Conservation (phyloP, 1,140 invertebrate species). For the Zaprionus lachaisei region DNA sequence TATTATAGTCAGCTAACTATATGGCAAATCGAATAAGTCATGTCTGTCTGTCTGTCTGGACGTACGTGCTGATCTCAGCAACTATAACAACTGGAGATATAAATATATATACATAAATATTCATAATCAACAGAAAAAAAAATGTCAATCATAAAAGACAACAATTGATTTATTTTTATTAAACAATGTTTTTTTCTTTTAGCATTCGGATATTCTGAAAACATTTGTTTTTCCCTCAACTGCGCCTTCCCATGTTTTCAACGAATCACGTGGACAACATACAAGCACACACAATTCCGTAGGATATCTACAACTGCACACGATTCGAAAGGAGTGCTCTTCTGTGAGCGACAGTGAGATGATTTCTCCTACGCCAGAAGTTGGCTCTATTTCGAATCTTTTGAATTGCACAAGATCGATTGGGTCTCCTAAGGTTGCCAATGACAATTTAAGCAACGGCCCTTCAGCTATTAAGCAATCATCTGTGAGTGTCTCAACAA, state of each 20-base stretch:
- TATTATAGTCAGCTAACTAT: too few relatives aligned
- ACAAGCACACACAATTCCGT: conserved; percentile 63
- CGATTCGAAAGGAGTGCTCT: conserved; percentile 39
- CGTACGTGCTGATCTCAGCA: too few relatives aligned
- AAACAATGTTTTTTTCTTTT: conserved; percentile 21
- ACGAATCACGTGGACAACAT: conserved; percentile 65
- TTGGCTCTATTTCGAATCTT: conserved; percentile 1
- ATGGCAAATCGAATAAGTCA: too few relatives aligned
- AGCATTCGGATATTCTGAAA: conserved; percentile 89
- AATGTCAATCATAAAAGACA: too few relatives aligned
- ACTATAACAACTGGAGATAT: too few relatives aligned
- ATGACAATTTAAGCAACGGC: conserved; percentile 11
- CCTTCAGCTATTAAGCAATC: conserved; percentile 26
- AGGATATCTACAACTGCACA: conserved; percentile 68
- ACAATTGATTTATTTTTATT: neutral
- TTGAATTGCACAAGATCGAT: conserved; percentile 4
- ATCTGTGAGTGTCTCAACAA: conserved; percentile 32
- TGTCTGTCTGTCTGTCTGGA: too few relatives aligned
- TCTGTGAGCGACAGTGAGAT: conserved; percentile 46
- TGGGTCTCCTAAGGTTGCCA: conserved; percentile 14
- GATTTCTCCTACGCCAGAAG: conserved; percentile 22
- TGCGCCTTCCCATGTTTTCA: conserved; percentile 86
- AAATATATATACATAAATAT: too few relatives aligned
- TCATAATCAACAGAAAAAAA: too few relatives aligned
- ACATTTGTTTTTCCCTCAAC: conserved; percentile 90